Evolutionary conservation across 2,113 vertebrate genomes (phyloP).

Genomic region (Progne subis): DNA sequence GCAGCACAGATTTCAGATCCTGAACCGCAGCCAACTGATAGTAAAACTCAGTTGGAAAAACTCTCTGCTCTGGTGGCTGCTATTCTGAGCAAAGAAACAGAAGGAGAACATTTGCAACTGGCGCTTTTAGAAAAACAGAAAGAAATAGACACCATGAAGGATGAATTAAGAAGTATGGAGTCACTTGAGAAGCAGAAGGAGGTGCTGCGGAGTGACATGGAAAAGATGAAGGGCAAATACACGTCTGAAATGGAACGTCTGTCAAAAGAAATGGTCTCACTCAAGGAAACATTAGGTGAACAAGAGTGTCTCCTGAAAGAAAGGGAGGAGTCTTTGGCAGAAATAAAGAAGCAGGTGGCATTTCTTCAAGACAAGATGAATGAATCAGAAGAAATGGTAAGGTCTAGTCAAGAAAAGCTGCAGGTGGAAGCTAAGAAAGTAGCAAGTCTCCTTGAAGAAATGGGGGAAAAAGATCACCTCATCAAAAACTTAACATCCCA

Average conservation of each 20-base stretch:
- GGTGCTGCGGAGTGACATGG: constrained; percentile 25
- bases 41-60: constrained; percentile 75
- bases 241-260: constrained; percentile 53
- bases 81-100: constrained; percentile 75
- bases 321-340: constrained; percentile 39
- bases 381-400: constrained; percentile 55
- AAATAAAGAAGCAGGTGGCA: constrained; percentile 42
- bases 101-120: constrained; percentile 62
- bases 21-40: constrained; percentile 44
- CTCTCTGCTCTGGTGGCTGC: constrained; percentile 60
- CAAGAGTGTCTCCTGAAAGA: constrained; percentile 58
- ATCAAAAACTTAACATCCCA: constrained; percentile 74
- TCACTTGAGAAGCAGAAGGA: constrained; percentile 26
- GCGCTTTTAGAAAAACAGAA: constrained; percentile 69
- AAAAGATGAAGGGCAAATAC: constrained; percentile 52
- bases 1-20: constrained; percentile 46
- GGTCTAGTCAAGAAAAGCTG: constrained; percentile 41
- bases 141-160: constrained; percentile 62
- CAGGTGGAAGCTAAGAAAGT: constrained; percentile 52
- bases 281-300: constrained; percentile 25
- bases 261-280: constrained; percentile 43
- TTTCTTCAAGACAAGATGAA: constrained; percentile 65
- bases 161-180: constrained; percentile 22
- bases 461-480: constrained; percentile 71
- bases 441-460: constrained; percentile 43